Evolutionary conservation across 2,797 vertebrate species (phyloP), one percentile per base, ranked within the genome.

Genomic region (Phoebastria nigripes): DNA sequence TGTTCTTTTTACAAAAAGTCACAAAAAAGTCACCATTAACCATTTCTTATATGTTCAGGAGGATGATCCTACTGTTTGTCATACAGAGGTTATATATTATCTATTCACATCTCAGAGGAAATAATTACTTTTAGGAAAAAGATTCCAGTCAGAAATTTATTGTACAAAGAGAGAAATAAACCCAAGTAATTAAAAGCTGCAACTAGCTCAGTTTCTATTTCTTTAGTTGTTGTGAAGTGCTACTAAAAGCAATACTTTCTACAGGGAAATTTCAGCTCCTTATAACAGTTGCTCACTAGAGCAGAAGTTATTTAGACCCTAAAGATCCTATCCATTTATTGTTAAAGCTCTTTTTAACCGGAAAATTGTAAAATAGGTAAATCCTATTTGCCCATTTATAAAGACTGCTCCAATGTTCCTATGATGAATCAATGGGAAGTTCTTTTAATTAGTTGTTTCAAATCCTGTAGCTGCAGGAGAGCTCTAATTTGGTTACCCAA

Each of bases 361-460:
- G 59, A 84, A 82, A 85, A 80, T 51, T 63, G 6, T 71, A 82
- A 84, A 49, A 73, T 1, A 87, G 86, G 83, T 74, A 82, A 82
- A 90, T 87, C n/a, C 52, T 81, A 21, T 67, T 71, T 93, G 59
- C 35, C n/a, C 29, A 58, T 69, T 93, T 84, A 69, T 56, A 82
- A 88, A 71, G 63, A 47, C 62, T 76, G 14, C 24, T 82, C 47
- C 70, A 82, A 81, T 59, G 51, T 79, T 74, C 73, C 76, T 69
- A 29, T 83, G 85, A 94, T 83, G 82, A 94, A 92, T 86, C 90
- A 92, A 89, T 74, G 59, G 86, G 47, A 96, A 90, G 78, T 77
- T 92, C 42, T 85, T 86, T 73, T 89, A 84, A 93, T 94, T 90
- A 82, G 73, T 61, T 69, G 19, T 79, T 85, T 82, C 88, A 92